phyloP scores from a whole-genome alignment of 2,797 vertebrate genomes.

The Nannoperca obscura region DNA sequence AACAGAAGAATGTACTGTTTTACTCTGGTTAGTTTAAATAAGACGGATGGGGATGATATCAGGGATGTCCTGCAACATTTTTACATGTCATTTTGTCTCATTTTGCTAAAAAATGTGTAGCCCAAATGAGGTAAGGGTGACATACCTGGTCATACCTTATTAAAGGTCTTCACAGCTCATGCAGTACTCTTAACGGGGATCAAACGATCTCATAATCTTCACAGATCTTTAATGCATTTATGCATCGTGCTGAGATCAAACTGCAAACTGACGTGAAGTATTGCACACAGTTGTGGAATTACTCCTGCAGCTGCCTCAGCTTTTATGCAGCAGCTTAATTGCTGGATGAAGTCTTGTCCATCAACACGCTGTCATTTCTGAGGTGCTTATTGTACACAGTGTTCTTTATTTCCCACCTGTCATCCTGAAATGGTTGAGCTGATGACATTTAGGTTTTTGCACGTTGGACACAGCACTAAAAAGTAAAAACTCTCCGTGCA shows the following conservation, averaged over 20 bases:
- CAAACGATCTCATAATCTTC: slow-evolving; percentile 3
- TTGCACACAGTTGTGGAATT: not conserved
- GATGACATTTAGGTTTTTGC: slow-evolving; percentile 3
- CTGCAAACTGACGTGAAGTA: not conserved
- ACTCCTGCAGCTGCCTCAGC: not conserved
- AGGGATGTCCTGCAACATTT: not conserved
- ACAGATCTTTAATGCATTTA: not conserved
- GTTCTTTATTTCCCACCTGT: slow-evolving; percentile 2
- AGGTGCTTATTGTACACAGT: not conserved
- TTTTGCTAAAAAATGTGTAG: not conserved
- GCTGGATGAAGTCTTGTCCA: not conserved
- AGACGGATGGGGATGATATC: not conserved
- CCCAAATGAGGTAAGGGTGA: not conserved
- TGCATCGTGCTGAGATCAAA: not conserved
- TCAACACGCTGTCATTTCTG: not conserved
- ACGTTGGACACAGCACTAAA: not conserved
- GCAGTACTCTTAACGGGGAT: not conserved
- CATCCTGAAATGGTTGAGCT: slow-evolving; percentile 2
- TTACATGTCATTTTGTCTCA: not conserved
- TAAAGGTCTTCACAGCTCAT: slow-evolving; percentile 7
- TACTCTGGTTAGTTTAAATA: not conserved
- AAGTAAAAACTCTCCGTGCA: not conserved
- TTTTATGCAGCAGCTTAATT: slow-evolving; percentile 7
- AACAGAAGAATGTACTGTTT: too few species aligned
- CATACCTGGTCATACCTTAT: not conserved